Evolutionary conservation across 2,888 invertebrate species (phyloP), one percentile per base, ranked within the genome.

Genomic region (Diarsia brunnea): DNA sequence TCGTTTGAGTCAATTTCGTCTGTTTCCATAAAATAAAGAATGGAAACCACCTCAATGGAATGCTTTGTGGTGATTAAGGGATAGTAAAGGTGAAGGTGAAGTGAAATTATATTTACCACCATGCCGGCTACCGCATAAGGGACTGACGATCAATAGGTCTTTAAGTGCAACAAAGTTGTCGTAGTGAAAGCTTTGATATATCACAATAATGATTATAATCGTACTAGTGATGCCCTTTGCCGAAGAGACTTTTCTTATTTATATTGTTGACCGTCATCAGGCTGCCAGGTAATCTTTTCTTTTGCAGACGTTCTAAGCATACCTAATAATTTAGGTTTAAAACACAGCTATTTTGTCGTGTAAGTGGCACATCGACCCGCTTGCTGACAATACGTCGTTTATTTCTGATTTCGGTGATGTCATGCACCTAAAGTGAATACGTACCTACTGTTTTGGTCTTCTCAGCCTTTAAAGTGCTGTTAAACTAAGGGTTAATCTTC

Each of bases 351-450:
- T 55, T 65, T 65, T 65, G 49, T 66, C n/a, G 49, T 58, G 49
- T 58, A 60, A 53, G 21, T 68, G 65, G 77, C 47, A 69, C 68
- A 49, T 53, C 51, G 53, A 58, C 58, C 64, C 69, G 63, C 49
- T 63, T 61, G 60, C 47, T 45, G 38, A 73, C 69, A 73, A 55
- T 69, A 61, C 60, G 14, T n/a, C 49, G 79, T 73, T 73, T 73
- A 83, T 83, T 83, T 69, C 49, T 66, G 73, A 81, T 83, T 79
- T 66, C 11, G 84, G 43, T 81, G 61, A 72, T 81, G 79, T 78
- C 73, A 83, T 66, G 31, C 55, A 38, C 14, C 45, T 68, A 69
- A 76, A 63, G 12, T 55, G 53, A 45, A 63, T 63, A 63, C 47
- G 19, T 19, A 31, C n/a, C n/a, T n/a, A n/a, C 60, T 70, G 43